These are phyloP conservation scores for Odontophorus gujanensis DNA, from an alignment of 2,113 vertebrate genomes.

Conservation along the genomic window DNA sequence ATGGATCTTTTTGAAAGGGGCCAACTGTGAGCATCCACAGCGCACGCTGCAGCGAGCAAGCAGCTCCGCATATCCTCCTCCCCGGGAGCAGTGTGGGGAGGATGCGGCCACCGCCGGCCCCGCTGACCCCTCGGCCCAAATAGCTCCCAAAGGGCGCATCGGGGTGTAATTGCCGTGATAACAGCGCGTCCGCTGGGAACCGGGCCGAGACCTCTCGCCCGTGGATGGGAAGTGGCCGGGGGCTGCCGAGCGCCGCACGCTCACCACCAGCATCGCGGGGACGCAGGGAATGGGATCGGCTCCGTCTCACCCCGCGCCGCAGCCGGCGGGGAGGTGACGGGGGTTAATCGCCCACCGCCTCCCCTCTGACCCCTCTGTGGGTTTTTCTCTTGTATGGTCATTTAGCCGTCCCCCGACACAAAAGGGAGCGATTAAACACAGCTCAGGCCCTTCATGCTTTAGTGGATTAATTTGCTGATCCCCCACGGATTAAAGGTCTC, in stretches of 20 bases:
- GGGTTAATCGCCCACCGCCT: conserved; percentile 81
- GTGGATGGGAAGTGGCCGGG: background rate
- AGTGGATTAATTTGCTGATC: conserved; percentile 81
- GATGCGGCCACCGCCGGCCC: conserved; percentile 10
- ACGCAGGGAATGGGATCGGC: background rate
- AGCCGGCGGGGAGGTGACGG: conserved; percentile 71
- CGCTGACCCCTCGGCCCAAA: conserved; percentile 42
- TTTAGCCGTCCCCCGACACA: conserved; percentile 76
- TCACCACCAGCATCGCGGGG: background rate
- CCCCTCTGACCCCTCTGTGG: conserved; percentile 81
- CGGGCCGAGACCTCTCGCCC: background rate
- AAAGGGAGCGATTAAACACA: conserved; percentile 81
- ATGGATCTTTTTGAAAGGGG: conserved; percentile 67
- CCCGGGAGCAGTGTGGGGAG: background rate
- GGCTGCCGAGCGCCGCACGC: background rate
- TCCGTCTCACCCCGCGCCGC: conserved; percentile 47
- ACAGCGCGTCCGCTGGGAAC: conserved; percentile 47
- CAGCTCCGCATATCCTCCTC: conserved; percentile 41
- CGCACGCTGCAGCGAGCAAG: conserved; percentile 53
- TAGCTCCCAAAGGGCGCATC: conserved; percentile 38
- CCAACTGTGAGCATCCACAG: conserved; percentile 59
- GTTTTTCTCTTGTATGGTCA: conserved; percentile 80
- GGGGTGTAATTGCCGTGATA: conserved; percentile 52
- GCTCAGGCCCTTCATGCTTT: conserved; percentile 77
- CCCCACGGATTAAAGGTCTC: conserved; percentile 75